Conservation (phyloP, 2,113 vertebrate genomes). For the western clawed frog (Xenopus tropicalis) region DNA sequence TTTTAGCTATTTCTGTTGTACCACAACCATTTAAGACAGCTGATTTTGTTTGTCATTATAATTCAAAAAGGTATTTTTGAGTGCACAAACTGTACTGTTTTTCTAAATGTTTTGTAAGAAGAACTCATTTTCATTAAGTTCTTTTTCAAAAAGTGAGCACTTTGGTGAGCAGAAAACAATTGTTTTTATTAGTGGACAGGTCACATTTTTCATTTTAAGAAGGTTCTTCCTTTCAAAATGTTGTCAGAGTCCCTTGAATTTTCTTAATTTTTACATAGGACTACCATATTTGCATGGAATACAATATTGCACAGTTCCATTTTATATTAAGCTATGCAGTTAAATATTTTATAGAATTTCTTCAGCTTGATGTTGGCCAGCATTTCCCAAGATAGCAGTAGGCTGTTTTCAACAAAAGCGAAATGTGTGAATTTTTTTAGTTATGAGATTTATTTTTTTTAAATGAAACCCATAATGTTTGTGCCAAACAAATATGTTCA, state of each 20-base stretch:
- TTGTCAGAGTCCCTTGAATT: neutral
- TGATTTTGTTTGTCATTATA: too few species aligned
- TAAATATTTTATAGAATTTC: conserved; percentile 62
- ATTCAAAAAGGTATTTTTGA: too few species aligned
- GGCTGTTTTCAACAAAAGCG: too few species aligned
- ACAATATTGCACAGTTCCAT: conserved; percentile 73
- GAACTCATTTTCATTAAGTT: too few species aligned
- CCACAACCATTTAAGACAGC: too few species aligned
- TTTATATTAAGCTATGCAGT: conserved; percentile 76
- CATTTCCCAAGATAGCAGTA: conserved; percentile 60
- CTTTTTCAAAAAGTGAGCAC: too few species aligned
- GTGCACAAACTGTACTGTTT: too few species aligned
- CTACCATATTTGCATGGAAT: conserved; percentile 71
- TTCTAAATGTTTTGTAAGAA: too few species aligned
- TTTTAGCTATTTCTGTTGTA: too few species aligned
- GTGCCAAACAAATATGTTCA: conserved; percentile 50
- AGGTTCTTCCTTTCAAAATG: conserved; percentile 45
- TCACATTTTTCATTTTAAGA: conserved; percentile 47
- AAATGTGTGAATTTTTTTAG: too few species aligned
- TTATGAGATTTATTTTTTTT: too few species aligned
- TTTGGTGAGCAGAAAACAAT: neutral
- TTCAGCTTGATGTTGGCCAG: conserved; percentile 60
- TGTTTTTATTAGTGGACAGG: too few species aligned
- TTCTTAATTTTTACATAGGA: neutral
- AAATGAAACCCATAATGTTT: conserved; percentile 49